These are phyloP conservation scores for Galemys pyrenaicus DNA, from an alignment of 2,113 vertebrate genomes.

Conservation along the genomic window DNA sequence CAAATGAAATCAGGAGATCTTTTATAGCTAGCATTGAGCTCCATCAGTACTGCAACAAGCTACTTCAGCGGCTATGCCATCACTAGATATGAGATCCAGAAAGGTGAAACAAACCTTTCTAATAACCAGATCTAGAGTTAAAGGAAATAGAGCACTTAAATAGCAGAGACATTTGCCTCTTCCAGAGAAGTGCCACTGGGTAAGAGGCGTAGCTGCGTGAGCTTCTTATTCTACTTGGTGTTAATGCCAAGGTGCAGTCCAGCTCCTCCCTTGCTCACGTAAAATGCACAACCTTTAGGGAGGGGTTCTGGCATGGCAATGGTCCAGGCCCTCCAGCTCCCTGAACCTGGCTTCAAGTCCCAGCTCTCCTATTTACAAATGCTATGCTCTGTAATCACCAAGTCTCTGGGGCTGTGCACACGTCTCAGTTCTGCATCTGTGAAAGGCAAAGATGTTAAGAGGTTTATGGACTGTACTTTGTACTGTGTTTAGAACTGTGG, in stretches of 20 bases:
- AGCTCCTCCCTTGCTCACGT: not conserved
- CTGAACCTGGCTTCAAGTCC: not conserved
- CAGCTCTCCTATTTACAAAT: not conserved
- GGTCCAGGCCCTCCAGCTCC: not conserved
- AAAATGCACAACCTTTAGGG: not conserved
- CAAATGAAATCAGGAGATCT: not conserved
- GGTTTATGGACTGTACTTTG: not conserved
- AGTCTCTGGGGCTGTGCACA: not conserved
- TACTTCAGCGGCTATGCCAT: not conserved
- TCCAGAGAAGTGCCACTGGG: not conserved
- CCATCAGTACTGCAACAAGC: not conserved
- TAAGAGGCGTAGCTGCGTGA: not conserved
- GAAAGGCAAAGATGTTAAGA: not conserved
- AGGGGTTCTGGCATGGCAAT: not conserved
- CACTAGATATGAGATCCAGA: not conserved
- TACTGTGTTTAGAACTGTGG: no score
- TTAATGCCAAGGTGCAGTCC: not conserved
- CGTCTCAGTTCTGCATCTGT: not conserved
- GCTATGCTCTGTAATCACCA: not conserved
- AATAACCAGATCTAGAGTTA: not conserved
- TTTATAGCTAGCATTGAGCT: not conserved
- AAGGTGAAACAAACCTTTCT: not conserved
- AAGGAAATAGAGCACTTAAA: not conserved
- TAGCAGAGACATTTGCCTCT: not conserved
- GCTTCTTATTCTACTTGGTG: not conserved